These are phyloP conservation scores for Engraulis encrasicolus DNA, from an alignment of 2,113 vertebrate genomes.

Conservation along the genomic window DNA sequence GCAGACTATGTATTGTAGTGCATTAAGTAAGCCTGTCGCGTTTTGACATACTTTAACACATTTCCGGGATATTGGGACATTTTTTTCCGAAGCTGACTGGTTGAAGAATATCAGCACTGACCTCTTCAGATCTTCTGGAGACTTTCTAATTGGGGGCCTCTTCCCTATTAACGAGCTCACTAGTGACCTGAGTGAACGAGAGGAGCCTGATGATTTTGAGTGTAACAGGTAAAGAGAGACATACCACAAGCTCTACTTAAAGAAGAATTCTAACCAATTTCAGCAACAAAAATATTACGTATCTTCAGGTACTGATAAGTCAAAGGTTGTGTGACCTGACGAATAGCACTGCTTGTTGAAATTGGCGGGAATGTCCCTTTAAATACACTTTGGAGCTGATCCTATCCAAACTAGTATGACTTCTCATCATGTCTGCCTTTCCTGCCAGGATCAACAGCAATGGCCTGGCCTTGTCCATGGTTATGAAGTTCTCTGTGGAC, in stretches of 20 bases:
- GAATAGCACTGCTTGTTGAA: too few species aligned
- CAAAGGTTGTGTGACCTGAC: too few species aligned
- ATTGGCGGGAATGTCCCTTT: too few species aligned
- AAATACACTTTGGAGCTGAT: neutral
- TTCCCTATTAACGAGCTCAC: conserved; percentile 78
- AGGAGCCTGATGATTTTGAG: conserved; percentile 55
- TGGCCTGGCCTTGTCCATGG: conserved; percentile 79
- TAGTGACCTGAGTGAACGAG: conserved; percentile 51
- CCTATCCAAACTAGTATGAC: neutral
- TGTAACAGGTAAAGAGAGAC: conserved; percentile 76
- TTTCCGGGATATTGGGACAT: neutral
- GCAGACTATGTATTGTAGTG: too few species aligned
- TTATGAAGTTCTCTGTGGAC: conserved; percentile 85
- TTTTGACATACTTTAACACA: too few species aligned
- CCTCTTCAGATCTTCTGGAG: conserved; percentile 76
- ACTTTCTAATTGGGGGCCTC: conserved; percentile 85
- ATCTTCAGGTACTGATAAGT: too few species aligned
- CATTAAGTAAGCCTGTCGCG: too few species aligned
- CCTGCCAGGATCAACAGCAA: conserved; percentile 66
- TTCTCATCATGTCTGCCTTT: neutral
- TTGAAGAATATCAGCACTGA: conserved; percentile 59
- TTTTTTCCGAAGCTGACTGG: conserved; percentile 48
- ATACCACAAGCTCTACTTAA: too few species aligned
- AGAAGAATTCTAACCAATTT: too few species aligned
- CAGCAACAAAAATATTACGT: too few species aligned